phyloP scores from a whole-genome alignment of 1,140 invertebrate genomes.

The Heliconius hewitsoni region DNA sequence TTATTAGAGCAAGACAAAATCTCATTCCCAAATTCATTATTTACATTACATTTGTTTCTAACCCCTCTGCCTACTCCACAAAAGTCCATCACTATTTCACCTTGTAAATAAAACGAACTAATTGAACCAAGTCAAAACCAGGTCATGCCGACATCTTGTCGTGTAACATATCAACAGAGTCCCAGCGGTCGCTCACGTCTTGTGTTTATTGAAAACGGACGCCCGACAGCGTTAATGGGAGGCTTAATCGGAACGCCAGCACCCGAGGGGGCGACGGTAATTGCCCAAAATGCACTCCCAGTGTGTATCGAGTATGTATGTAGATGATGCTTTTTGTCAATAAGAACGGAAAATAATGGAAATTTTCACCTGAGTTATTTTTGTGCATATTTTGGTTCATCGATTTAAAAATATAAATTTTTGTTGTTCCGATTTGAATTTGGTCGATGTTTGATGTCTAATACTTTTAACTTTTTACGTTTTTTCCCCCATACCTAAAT shows the following conservation, averaged over 20 bases:
- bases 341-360: neutral
- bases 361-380: no score
- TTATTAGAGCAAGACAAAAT: no score
- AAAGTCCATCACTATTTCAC: neutral
- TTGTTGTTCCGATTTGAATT: no score
- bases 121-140: neutral
- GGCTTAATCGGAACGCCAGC: constrained; percentile 17
- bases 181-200: constrained; percentile 17
- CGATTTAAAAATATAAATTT: no score
- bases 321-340: neutral
- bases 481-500: no score
- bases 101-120: neutral
- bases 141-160: neutral
- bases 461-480: no score
- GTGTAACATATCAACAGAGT: neutral
- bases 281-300: constrained; percentile 18
- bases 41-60: no score
- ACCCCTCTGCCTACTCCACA: no score
- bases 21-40: no score
- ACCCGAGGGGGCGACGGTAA: constrained; percentile 17
- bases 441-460: no score
- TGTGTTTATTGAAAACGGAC: constrained; percentile 29
- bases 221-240: constrained; percentile 13
- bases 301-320: neutral
- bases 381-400: no score